Evolutionary conservation across 2,888 invertebrate species (phyloP).

Genomic region (Muschampia plurimacula): DNA sequence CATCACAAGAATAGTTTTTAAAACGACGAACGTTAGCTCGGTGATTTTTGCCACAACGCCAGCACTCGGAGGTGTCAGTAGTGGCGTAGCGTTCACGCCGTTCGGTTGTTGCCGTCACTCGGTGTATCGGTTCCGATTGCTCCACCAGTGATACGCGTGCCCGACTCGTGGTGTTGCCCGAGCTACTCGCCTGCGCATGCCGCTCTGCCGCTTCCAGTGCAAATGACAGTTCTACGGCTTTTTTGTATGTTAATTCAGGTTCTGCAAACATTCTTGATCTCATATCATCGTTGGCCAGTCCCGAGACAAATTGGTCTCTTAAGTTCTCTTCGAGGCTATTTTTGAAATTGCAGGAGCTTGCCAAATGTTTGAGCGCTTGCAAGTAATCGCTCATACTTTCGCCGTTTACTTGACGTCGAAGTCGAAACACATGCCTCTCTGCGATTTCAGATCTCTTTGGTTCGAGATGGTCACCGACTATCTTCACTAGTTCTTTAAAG

Average conservation of each 20-base stretch:
- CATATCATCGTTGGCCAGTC: slow-evolving; percentile 11
- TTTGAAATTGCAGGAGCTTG: slow-evolving; percentile 3
- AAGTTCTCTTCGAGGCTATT: slow-evolving; percentile 5
- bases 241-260: neutral
- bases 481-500: slow-evolving; percentile 3
- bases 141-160: neutral
- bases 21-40: slow-evolving; percentile 34
- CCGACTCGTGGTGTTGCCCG: neutral
- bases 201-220: slow-evolving; percentile 6
- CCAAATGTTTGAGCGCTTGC: slow-evolving; percentile 4
- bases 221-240: neutral
- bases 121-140: neutral
- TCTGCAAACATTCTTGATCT: slow-evolving; percentile 6
- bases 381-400: neutral
- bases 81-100: neutral
- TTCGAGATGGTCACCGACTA: slow-evolving; percentile 13
- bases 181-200: neutral
- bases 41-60: slow-evolving; percentile 34
- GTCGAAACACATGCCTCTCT: slow-evolving; percentile 9
- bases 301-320: slow-evolving; percentile 7
- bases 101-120: neutral
- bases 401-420: slow-evolving; percentile 3
- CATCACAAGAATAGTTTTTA: slow-evolving; percentile 37
- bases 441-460: slow-evolving; percentile 6
- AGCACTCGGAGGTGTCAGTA: neutral